Evolutionary conservation across 2,113 vertebrate genomes (phyloP).

Genomic region (Circaetus cinerascens): DNA sequence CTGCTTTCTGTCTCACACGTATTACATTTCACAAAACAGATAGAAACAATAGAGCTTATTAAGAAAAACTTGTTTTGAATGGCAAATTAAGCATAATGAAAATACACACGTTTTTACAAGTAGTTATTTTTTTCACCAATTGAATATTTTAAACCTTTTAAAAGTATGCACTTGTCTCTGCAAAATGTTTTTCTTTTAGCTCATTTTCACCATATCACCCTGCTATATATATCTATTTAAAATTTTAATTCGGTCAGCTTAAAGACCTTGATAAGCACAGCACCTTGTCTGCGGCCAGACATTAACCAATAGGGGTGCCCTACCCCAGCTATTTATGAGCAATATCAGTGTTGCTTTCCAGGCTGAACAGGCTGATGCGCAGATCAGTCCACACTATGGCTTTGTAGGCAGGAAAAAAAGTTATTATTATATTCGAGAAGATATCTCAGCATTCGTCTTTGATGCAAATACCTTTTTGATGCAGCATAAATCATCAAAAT

Average conservation of each 20-base stretch:
- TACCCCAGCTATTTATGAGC: neutral
- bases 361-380: neutral
- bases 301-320: neutral
- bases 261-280: neutral
- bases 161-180: slow-evolving; percentile 62
- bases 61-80: slow-evolving; percentile 81
- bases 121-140: slow-evolving; percentile 64
- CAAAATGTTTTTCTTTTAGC: slow-evolving; percentile 52
- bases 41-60: slow-evolving; percentile 81
- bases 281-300: neutral
- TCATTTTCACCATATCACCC: slow-evolving; percentile 24
- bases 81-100: slow-evolving; percentile 75
- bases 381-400: neutral
- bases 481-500: slow-evolving; percentile 45
- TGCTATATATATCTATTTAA: neutral
- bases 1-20: slow-evolving; percentile 81
- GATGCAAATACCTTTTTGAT: slow-evolving; percentile 44
- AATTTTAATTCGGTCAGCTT: neutral
- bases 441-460: neutral
- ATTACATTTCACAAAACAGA: slow-evolving; percentile 80
- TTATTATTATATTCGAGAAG: neutral
- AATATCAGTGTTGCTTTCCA: neutral
- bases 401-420: neutral
- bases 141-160: slow-evolving; percentile 72
- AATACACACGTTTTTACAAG: slow-evolving; percentile 74